Conservation (phyloP, 2,113 vertebrate genomes). For the Aleadryas rufinucha region DNA sequence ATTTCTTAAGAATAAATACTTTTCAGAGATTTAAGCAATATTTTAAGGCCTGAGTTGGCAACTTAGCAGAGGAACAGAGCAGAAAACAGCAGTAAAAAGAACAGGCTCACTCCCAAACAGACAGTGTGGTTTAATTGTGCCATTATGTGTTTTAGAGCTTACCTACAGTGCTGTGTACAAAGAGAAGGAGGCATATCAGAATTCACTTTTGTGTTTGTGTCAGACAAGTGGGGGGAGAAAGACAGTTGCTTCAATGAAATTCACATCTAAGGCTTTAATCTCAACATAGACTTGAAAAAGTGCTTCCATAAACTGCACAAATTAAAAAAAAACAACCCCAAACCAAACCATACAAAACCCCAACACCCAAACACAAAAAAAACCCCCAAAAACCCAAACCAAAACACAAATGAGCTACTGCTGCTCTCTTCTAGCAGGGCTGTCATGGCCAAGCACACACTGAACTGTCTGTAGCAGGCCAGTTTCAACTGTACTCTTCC, state of each 20-base stretch:
- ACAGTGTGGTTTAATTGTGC: conserved; percentile 13
- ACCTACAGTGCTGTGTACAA: background rate
- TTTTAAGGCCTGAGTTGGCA: conserved; percentile 29
- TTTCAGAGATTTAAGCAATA: conserved; percentile 35
- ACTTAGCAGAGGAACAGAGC: conserved; percentile 11
- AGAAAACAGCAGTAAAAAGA: conserved; percentile 29
- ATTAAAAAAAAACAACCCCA: background rate
- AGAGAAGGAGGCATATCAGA: conserved; percentile 5
- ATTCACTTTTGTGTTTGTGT: conserved; percentile 30
- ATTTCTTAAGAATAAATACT: conserved; percentile 49
- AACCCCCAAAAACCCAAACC: background rate
- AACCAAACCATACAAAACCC: background rate
- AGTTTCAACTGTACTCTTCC: background rate
- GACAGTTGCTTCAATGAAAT: background rate
- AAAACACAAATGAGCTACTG: background rate
- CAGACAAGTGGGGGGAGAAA: background rate
- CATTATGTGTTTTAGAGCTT: background rate
- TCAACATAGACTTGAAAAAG: background rate
- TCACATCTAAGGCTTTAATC: conserved; percentile 7
- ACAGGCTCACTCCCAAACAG: conserved; percentile 5
- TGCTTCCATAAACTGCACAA: background rate
- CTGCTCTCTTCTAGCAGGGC: background rate
- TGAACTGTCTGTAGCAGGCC: background rate
- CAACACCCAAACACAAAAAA: background rate
- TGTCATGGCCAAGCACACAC: background rate